phyloP scores from a whole-genome alignment of 2,888 invertebrate genomes.

The Escarpia spicata region DNA sequence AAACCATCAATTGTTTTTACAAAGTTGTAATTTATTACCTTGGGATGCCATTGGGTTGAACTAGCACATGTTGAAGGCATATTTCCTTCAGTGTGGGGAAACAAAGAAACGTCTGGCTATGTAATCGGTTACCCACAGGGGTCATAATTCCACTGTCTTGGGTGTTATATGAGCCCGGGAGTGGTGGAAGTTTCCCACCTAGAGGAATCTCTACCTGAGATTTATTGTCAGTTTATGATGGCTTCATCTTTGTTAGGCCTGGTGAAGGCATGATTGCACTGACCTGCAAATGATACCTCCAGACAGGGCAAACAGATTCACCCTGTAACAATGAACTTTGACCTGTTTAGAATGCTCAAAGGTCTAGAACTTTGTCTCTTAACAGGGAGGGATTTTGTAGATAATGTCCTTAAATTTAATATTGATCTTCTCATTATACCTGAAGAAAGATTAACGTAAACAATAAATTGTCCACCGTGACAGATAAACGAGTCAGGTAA shows the following conservation, averaged over 20 bases:
- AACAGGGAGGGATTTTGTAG: not conserved
- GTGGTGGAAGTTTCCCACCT: not conserved
- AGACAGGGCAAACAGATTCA: conserved; percentile 1
- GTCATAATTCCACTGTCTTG: not conserved
- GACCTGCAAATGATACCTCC: not conserved
- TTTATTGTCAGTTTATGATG: not conserved
- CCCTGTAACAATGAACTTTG: not conserved
- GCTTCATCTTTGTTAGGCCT: not conserved
- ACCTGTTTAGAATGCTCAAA: not conserved
- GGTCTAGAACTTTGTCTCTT: not conserved
- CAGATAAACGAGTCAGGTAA: not conserved
- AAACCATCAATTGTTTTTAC: too few relatives aligned
- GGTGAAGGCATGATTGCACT: not conserved
- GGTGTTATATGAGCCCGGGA: not conserved
- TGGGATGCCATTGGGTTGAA: too few relatives aligned
- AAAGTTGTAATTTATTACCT: too few relatives aligned
- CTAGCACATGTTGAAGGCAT: not conserved
- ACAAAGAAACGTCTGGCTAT: not conserved
- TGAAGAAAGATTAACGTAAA: not conserved
- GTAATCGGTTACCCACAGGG: conserved; percentile 16
- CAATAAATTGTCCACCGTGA: not conserved
- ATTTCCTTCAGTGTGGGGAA: not conserved
- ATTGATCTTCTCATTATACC: not conserved
- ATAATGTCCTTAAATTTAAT: not conserved
- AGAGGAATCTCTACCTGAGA: not conserved